phyloP scores from a whole-genome alignment of 2,113 vertebrate genomes.

The Toxotes jaculatrix region DNA sequence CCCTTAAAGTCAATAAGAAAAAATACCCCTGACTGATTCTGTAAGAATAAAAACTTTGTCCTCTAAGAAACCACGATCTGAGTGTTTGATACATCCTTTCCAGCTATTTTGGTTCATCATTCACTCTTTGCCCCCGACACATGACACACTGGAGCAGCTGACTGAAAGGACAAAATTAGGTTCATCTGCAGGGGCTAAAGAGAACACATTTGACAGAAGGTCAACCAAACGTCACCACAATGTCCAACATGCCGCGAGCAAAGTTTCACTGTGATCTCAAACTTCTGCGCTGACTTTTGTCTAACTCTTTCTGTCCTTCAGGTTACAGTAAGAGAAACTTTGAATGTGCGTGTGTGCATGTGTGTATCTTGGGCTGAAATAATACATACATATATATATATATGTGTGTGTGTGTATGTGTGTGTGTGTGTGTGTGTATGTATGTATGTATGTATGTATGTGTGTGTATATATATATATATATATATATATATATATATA shows the following conservation, averaged over 20 bases:
- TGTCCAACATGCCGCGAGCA: constrained; percentile 47
- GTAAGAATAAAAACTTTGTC: not conserved
- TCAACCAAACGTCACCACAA: constrained; percentile 48
- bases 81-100: constrained; percentile 27
- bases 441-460: no score
- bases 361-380: not conserved
- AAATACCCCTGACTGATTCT: not conserved
- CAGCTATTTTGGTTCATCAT: constrained; percentile 16
- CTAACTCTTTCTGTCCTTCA: constrained; percentile 32
- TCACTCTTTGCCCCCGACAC: constrained; percentile 41
- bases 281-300: constrained; percentile 47
- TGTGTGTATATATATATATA: no score
- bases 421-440: no score
- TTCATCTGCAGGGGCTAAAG: constrained; percentile 63
- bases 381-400: no score
- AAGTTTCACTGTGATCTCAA: constrained; percentile 53
- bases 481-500: no score
- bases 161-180: constrained; percentile 59
- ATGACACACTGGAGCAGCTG: constrained; percentile 58
- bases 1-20: not conserved
- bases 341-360: not conserved
- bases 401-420: no score
- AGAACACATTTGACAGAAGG: constrained; percentile 59
- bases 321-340: not conserved
- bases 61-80: constrained; percentile 13